A percentile compares a stretch with the other conserved stretches of the same genome.
Evolutionary conservation across 2,888 invertebrate genomes (phyloP).

Genomic region (Timema podura): DNA sequence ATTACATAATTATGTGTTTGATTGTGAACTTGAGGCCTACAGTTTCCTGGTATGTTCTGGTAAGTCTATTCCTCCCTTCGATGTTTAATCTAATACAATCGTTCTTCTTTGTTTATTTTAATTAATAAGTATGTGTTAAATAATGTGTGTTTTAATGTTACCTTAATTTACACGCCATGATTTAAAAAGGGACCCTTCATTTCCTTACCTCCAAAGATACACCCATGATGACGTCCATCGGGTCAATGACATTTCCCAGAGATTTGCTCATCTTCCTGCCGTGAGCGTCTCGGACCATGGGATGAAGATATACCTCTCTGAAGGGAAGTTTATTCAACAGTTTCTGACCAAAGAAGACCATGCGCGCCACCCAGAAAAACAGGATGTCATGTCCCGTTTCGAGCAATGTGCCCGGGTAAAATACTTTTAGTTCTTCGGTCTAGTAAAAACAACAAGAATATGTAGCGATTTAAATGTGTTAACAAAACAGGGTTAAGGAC

Average conservation of each 20-base stretch:
- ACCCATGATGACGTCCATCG: slow-evolving; percentile 90
- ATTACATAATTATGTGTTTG: too few species aligned
- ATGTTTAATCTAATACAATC: neutral
- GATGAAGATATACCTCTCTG: slow-evolving; percentile 88
- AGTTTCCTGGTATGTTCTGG: too few species aligned
- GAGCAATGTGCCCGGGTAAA: slow-evolving; percentile 87
- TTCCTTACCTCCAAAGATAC: slow-evolving; percentile 65
- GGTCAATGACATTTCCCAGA: slow-evolving; percentile 96
- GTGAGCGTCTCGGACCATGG: slow-evolving; percentile 96
- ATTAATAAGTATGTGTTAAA: neutral
- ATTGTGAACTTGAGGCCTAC: too few species aligned
- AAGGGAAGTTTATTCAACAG: slow-evolving; percentile 91
- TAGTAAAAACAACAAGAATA: slow-evolving; percentile 36
- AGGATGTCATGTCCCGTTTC: slow-evolving; percentile 98
- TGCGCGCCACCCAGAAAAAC: slow-evolving; percentile 99
- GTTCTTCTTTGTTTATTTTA: too few species aligned
- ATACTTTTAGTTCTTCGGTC: slow-evolving; percentile 65
- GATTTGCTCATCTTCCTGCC: slow-evolving; percentile 99
- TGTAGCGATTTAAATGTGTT: neutral
- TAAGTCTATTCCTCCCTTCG: neutral
- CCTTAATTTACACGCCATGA: neutral
- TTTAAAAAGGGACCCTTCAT: neutral
- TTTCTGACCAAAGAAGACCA: slow-evolving; percentile 95
- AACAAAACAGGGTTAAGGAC: neutral
- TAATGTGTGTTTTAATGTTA: neutral